A percentile compares a stretch with the other conserved stretches of the same genome.
Conservation (phyloP, 2,113 vertebrate genomes). For the Bombycilla garrulus region DNA sequence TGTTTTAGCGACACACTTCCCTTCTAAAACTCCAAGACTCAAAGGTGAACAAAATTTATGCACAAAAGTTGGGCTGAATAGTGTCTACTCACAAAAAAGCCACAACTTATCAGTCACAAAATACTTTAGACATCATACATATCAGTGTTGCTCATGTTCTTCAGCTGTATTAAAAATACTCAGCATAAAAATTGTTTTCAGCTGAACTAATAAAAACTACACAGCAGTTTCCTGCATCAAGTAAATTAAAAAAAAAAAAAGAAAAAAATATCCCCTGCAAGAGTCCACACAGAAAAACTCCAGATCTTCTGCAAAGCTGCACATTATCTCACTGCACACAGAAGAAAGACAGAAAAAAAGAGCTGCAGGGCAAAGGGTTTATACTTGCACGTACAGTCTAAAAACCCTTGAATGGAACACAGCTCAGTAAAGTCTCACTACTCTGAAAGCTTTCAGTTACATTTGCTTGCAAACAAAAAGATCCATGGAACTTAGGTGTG, state of each 20-base stretch:
- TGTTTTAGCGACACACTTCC: not conserved
- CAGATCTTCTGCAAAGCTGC: not conserved
- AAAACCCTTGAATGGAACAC: not conserved
- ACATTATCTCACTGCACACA: not conserved
- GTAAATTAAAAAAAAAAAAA: not conserved
- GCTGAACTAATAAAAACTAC: not conserved
- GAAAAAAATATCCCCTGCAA: not conserved
- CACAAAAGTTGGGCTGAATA: not conserved
- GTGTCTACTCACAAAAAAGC: not conserved
- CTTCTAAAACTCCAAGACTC: not conserved
- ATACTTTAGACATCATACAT: not conserved
- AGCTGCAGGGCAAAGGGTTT: not conserved
- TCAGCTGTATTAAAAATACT: not conserved
- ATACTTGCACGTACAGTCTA: not conserved
- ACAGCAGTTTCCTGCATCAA: not conserved
- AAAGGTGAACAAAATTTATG: not conserved
- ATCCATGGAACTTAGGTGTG: not conserved
- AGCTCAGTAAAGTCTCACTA: not conserved
- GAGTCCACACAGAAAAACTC: not conserved
- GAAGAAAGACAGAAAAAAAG: not conserved
- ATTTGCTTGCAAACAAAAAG: not conserved
- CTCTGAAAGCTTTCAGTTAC: not conserved
- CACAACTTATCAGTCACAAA: not conserved
- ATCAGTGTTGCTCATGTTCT: not conserved
- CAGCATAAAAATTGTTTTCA: not conserved